Evolutionary conservation across 2,888 invertebrate species (phyloP).

Genomic region (Imbricaverruca yamaguchii): DNA sequence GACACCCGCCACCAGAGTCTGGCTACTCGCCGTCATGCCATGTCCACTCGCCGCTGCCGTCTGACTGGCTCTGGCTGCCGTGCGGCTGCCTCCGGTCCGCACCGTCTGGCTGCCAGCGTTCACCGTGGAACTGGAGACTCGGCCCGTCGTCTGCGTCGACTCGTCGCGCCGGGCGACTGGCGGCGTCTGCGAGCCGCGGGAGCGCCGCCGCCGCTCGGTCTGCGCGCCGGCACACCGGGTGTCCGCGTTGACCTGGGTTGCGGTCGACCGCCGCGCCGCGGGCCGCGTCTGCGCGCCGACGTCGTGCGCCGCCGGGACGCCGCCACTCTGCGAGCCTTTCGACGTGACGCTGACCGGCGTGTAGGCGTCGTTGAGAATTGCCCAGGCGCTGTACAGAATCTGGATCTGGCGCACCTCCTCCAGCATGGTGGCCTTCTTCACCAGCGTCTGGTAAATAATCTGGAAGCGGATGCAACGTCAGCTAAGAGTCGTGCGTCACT

Average conservation of each 20-base stretch:
- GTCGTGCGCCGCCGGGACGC: not conserved
- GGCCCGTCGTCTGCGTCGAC: too few species aligned
- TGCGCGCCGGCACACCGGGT: not conserved
- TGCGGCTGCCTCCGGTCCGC: not conserved
- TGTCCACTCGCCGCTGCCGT: not conserved
- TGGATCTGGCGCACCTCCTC: not conserved
- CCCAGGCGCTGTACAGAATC: constrained; percentile 14
- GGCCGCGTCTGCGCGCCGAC: not conserved
- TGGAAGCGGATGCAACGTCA: not conserved
- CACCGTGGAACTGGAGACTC: too few species aligned
- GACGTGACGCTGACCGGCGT: not conserved
- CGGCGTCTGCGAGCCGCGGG: not conserved
- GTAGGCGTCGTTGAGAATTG: not conserved
- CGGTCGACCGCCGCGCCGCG: not conserved
- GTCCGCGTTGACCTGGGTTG: not conserved
- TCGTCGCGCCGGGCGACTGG: too few species aligned
- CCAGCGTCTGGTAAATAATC: not conserved
- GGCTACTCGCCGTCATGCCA: not conserved
- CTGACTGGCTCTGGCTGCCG: not conserved
- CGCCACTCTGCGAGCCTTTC: not conserved
- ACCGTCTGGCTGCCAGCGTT: not conserved
- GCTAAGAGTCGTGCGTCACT: too few species aligned
- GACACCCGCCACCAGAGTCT: not conserved
- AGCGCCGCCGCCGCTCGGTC: not conserved
- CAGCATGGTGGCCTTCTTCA: not conserved